Evolutionary conservation across 1,140 invertebrate genomes (phyloP).

Genomic region (Zelostemma sp.): DNA sequence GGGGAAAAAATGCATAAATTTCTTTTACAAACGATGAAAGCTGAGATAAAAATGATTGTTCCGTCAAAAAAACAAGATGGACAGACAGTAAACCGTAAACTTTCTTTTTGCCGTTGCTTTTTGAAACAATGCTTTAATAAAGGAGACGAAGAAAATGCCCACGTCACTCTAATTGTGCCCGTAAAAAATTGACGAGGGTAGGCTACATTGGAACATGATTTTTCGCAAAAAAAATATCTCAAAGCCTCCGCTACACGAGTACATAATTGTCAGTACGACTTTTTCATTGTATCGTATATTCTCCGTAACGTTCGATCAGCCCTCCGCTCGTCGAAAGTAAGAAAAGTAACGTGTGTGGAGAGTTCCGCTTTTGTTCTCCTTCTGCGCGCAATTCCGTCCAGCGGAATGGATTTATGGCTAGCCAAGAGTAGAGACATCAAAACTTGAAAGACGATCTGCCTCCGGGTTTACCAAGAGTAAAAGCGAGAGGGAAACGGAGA

Average conservation of each 20-base stretch:
- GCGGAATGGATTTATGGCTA: constrained; percentile 44
- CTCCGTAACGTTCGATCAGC: constrained; percentile 25
- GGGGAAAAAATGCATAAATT: not conserved
- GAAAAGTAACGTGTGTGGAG: constrained; percentile 18
- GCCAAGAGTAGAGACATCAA: constrained; percentile 45
- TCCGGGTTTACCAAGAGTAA: constrained; percentile 29
- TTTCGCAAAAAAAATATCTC: not conserved
- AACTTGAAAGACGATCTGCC: constrained; percentile 48
- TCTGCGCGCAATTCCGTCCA: constrained; percentile 26
- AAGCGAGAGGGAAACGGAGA: constrained; percentile 10
- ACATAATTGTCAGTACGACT: no score
- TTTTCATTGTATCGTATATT: constrained; percentile 21
- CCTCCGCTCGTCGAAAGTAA: constrained; percentile 25
- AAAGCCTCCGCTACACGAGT: not conserved
- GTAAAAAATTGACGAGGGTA: not conserved
- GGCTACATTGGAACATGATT: not conserved
- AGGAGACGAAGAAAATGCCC: no score
- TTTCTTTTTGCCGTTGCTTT: no score
- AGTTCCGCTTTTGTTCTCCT: constrained; percentile 21
- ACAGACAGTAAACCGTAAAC: no score
- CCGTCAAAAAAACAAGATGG: no score
- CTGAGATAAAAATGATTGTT: not conserved
- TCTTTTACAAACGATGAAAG: not conserved
- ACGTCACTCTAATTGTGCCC: not conserved
- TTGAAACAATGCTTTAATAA: not conserved